Evolutionary conservation across 2,888 invertebrate species (phyloP).

Genomic region (Erebia ligea): DNA sequence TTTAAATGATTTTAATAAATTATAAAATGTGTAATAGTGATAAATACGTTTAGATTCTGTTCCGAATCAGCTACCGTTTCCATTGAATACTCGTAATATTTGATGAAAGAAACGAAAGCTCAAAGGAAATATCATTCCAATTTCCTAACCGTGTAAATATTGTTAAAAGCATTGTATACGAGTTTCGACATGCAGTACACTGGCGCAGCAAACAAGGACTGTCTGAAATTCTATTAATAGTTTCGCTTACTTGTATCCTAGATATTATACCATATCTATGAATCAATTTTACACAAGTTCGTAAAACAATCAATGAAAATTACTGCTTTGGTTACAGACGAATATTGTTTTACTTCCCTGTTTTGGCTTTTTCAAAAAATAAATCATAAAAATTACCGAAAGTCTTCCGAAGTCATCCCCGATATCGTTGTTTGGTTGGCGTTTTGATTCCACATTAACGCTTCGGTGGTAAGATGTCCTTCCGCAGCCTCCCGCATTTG

Average conservation of each 20-base stretch:
- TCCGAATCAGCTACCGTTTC: background rate
- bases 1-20: too few species aligned
- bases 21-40: too few species aligned
- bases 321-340: too few species aligned
- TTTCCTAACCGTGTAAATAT: slow-evolving; percentile 2
- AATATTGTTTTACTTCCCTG: too few species aligned
- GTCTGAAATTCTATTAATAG: background rate
- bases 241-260: too few species aligned
- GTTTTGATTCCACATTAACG: slow-evolving; percentile 99
- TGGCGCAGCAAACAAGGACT: background rate
- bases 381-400: slow-evolving; percentile 76
- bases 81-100: slow-evolving; percentile 10
- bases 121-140: background rate
- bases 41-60: background rate
- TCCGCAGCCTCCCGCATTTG: slow-evolving; percentile 98
- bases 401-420: slow-evolving; percentile 97
- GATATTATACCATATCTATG: too few species aligned
- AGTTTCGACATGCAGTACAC: background rate
- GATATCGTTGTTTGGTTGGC: slow-evolving; percentile 95
- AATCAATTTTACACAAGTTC: too few species aligned
- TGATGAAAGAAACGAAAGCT: background rate
- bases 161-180: slow-evolving; percentile 4
- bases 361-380: too few species aligned
- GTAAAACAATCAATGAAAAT: too few species aligned
- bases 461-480: slow-evolving; percentile 99